Evolutionary conservation across 2,113 vertebrate genomes (phyloP), one percentile per base, ranked within the genome.

Genomic region (Gallinago undulata): DNA sequence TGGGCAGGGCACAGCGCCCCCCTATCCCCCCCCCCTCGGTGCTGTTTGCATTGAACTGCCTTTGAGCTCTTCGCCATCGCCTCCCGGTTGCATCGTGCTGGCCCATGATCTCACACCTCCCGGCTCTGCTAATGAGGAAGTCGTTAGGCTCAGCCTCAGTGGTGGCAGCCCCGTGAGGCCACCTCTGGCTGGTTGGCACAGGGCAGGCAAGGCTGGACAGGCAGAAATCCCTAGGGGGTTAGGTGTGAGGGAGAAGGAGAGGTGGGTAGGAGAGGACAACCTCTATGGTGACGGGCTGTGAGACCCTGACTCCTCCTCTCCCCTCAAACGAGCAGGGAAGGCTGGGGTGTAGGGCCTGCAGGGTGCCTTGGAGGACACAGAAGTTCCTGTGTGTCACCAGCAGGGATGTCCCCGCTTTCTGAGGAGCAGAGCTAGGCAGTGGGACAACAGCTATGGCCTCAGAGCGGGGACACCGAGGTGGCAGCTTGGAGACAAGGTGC

Each of bases 61-160:
- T 30, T 50, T 23, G 50, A 57, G 72, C 48, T 39, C 11, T 6
- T 21, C 2, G 1, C 17, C 18, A 1, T 48, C 2, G 1, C 0
- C 7, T 73, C 81, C 43, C 1, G 1, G 35, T 3, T 27, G 57
- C 35, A 7, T 56, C 0, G 7, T 0, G 1, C 22, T 1, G 2
- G 8, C 13, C 19, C 8, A 2, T 59, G 25, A 15, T 24, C 28
- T 67, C 28, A 10, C 27, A 10, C 8, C 33, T 41, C 13, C 35
- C 2, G 17, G 53, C 25, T 62, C n/a, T 66, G 72, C 62, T 51
- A 62, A 68, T 68, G 63, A 63, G 23, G 64, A 47, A 77, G 62
- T 73, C n/a, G 4, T 77, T 50, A 50, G 31, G 43, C 66, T 59
- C 70, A 53, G 66, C 41, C 41, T 15, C 41, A 43, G 41, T 15